Conservation (phyloP, 2,113 vertebrate species). For the Hypomesus transpacificus region DNA sequence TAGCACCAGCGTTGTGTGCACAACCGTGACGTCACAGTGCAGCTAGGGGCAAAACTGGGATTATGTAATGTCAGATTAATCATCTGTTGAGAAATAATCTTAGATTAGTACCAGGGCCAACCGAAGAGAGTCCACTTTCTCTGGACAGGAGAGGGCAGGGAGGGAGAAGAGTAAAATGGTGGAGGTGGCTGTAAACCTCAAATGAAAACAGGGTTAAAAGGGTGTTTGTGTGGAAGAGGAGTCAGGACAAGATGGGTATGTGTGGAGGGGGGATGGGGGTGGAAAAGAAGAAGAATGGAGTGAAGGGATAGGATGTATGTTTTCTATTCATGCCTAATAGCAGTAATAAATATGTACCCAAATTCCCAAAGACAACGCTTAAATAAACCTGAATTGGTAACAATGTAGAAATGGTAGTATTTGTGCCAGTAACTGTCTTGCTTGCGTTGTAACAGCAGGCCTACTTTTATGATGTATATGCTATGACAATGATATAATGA, state of each 20-base stretch:
- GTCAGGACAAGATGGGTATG: background rate
- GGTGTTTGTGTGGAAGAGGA: background rate
- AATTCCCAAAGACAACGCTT: too few species aligned
- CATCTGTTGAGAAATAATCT: constrained; percentile 69
- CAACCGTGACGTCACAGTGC: constrained; percentile 7
- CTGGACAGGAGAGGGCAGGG: background rate
- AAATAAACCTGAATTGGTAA: too few species aligned
- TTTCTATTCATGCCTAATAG: too few species aligned
- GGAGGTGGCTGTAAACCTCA: too few species aligned
- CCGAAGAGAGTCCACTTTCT: background rate
- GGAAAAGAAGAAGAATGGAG: too few species aligned
- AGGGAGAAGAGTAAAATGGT: background rate
- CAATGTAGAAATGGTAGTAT: too few species aligned
- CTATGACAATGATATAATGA: too few species aligned
- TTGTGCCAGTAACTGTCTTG: too few species aligned
- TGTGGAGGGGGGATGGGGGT: background rate
- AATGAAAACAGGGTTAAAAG: background rate
- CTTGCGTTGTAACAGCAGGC: too few species aligned
- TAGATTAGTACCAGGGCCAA: constrained; percentile 57
- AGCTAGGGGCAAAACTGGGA: constrained; percentile 29
- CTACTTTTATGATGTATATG: too few species aligned
- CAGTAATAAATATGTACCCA: too few species aligned
- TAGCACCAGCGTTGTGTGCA: constrained; percentile 2
- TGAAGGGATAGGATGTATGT: too few species aligned
- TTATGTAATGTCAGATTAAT: constrained; percentile 66